Conservation (phyloP, 2,888 invertebrate genomes). For the Cerceris rybyensis region DNA sequence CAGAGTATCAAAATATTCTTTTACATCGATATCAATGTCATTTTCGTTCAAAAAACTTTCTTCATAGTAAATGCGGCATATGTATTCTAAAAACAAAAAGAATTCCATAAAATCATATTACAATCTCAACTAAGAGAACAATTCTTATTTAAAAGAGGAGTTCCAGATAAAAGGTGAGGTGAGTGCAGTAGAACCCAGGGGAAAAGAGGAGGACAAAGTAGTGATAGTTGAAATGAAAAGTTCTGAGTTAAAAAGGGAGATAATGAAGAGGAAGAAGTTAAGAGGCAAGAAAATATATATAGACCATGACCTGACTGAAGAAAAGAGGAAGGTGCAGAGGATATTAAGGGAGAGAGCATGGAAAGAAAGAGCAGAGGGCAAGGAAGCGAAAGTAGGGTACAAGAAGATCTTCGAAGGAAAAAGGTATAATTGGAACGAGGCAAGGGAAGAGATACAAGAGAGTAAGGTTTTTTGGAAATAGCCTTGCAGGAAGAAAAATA, state of each 20-base stretch:
- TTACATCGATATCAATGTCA: slow-evolving; percentile 80
- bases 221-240: too few relatives aligned
- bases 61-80: slow-evolving; percentile 85
- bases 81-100: slow-evolving; percentile 82
- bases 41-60: slow-evolving; percentile 61
- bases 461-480: not conserved
- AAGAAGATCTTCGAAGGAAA: not conserved
- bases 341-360: not conserved
- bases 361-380: slow-evolving; percentile 5
- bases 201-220: too few relatives aligned
- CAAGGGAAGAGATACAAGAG: not conserved
- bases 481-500: slow-evolving; percentile 1
- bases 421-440: slow-evolving; percentile 8
- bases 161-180: too few relatives aligned
- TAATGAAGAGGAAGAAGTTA: too few relatives aligned
- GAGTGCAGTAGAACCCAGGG: too few relatives aligned
- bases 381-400: slow-evolving; percentile 6
- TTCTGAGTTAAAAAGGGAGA: too few relatives aligned
- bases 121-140: too few relatives aligned
- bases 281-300: too few relatives aligned
- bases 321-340: too few relatives aligned
- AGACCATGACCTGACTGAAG: too few relatives aligned
- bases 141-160: too few relatives aligned
- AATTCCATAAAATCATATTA: not conserved
- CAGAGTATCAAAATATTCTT: slow-evolving; percentile 83